Conservation (phyloP, 2,888 invertebrate genomes). For the Acleris sparsana region DNA sequence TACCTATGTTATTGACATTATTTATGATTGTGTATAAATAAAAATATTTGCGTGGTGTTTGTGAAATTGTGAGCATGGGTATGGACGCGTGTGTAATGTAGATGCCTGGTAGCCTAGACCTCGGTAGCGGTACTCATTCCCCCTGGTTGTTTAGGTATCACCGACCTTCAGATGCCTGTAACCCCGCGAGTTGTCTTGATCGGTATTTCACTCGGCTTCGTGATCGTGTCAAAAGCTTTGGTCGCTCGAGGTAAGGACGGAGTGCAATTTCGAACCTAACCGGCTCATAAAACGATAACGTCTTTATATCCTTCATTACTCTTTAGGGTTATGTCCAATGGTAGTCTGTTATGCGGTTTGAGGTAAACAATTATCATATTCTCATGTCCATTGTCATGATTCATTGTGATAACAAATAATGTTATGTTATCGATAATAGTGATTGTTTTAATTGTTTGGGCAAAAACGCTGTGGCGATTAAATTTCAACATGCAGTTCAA, state of each 20-base stretch:
- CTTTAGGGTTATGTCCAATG: neutral
- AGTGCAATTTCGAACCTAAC: conserved; percentile 44
- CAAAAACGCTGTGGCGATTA: neutral
- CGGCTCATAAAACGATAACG: neutral
- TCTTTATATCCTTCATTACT: too few species aligned
- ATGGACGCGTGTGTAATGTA: conserved; percentile 10
- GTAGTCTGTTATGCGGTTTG: neutral
- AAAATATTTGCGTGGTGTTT: conserved; percentile 7
- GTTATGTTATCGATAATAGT: neutral
- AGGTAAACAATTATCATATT: conserved; percentile 8
- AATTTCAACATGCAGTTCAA: neutral
- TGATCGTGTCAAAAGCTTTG: conserved; percentile 78
- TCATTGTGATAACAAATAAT: conserved; percentile 8
- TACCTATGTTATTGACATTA: neutral
- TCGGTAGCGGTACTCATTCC: conserved; percentile 58
- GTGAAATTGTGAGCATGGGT: conserved; percentile 27
- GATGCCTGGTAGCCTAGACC: conserved; percentile 13
- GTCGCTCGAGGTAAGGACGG: conserved; percentile 77
- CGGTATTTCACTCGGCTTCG: conserved; percentile 76
- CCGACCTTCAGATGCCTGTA: conserved; percentile 75
- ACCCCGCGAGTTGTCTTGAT: conserved; percentile 75
- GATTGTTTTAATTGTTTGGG: neutral
- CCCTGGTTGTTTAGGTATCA: conserved; percentile 78
- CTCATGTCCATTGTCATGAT: conserved; percentile 5
- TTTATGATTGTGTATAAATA: conserved; percentile 1